phyloP scores from a whole-genome alignment of 2,888 invertebrate genomes.

The Agrochola circellaris region DNA sequence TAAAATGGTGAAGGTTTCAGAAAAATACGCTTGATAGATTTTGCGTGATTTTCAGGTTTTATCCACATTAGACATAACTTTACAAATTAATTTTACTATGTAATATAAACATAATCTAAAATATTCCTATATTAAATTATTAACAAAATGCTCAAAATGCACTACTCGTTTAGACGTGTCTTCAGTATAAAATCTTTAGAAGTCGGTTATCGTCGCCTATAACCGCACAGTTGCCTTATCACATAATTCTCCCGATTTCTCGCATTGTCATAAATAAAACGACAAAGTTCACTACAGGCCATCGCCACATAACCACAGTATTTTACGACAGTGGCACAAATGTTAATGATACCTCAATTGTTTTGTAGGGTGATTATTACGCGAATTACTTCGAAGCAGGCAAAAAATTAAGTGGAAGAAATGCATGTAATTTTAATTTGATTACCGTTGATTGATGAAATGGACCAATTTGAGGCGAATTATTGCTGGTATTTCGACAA shows the following conservation, averaged over 20 bases:
- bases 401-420: slow-evolving; percentile 36
- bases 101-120: too few relatives aligned
- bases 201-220: too few relatives aligned
- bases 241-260: not conserved
- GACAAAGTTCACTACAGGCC: not conserved
- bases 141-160: too few relatives aligned
- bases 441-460: slow-evolving; percentile 42
- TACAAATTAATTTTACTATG: too few relatives aligned
- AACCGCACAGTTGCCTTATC: not conserved
- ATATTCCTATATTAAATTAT: too few relatives aligned
- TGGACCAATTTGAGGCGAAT: slow-evolving; percentile 34
- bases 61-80: too few relatives aligned
- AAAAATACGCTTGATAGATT: too few relatives aligned
- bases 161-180: too few relatives aligned
- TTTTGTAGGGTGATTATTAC: slow-evolving; percentile 38
- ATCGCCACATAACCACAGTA: not conserved
- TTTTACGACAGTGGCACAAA: slow-evolving; percentile 27
- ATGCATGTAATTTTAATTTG: slow-evolving; percentile 57
- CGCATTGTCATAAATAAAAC: slow-evolving; percentile 2
- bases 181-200: too few relatives aligned
- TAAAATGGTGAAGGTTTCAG: too few relatives aligned
- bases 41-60: too few relatives aligned
- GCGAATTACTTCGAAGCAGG: slow-evolving; percentile 24
- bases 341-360: slow-evolving; percentile 23
- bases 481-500: slow-evolving; percentile 23